Conservation (phyloP, 2,797 vertebrate species). For the Halcyon leucocephala region DNA sequence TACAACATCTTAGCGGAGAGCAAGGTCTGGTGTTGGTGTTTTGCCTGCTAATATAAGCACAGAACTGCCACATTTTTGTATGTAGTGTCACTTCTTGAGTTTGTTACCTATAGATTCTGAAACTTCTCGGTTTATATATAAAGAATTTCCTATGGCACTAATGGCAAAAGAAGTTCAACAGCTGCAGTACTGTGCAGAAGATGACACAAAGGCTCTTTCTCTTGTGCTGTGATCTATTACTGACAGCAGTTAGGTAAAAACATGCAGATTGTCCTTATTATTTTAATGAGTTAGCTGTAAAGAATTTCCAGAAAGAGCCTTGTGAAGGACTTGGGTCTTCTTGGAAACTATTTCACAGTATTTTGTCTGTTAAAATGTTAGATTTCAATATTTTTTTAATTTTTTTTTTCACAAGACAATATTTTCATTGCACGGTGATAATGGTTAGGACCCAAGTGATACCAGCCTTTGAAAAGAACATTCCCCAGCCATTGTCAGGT, state of each 20-base stretch:
- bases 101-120: not conserved
- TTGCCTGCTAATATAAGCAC: not conserved
- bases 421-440: not conserved
- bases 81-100: not conserved
- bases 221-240: not conserved
- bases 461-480: not conserved
- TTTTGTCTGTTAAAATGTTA: not conserved
- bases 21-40: not conserved
- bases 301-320: not conserved
- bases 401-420: fast-evolving
- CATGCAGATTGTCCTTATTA: not conserved
- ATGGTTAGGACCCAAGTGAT: fast-evolving
- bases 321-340: not conserved
- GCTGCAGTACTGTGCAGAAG: not conserved
- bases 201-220: not conserved
- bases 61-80: not conserved
- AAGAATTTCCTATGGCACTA: not conserved
- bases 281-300: not conserved
- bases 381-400: not conserved
- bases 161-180: not conserved
- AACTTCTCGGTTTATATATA: not conserved
- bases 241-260: not conserved
- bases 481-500: not conserved
- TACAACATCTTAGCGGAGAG: not conserved
- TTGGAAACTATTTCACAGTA: not conserved